Base-by-base conservation (phyloP, 2,113 vertebrate genomes). In the Lagopus leucura region DNA sequence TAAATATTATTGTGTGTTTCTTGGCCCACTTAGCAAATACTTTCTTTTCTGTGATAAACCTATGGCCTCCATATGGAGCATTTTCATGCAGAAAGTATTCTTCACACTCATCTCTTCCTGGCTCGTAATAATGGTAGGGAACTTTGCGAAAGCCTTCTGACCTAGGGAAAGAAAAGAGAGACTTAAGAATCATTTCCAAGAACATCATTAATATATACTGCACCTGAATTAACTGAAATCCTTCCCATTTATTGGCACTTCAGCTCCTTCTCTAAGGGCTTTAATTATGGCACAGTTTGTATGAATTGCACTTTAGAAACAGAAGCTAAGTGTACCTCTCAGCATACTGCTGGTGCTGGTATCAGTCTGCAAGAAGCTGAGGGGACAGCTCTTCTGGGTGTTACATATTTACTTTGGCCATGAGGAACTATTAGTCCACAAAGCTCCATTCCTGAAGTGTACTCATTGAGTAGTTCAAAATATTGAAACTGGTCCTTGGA, bases 11-110 rank as follows among this genome's bases (percentile, higher is more conserved):
- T 75, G 97, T 93, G 93, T 99, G 98, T 25, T 97, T 98, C 97
- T 99, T 99, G 96, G 99, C 98, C 99, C 99, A 99, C 78, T 99
- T 99, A 89, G 98, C 98, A 92, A 99, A 99, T 42, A 99, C 99
- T 15, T 98, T 98, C 95, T 99, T 99, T 96, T 99, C 99, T 0
- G 99, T 99, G 97, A 99, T 99, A 98, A 99, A 99, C 66, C 99
- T 98, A 80, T 99, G 99, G 36, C 99, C 99, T 43, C 99, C 99
- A 11, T 99, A 99, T 3, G 99, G 99, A 82, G 99, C 99, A 17
- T 98, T 99, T 97, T 99, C 99, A 12, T 99, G 99, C 57, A 99
- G 98, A 92, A 98, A 96, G 66, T 99, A 99, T 94, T 99, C 99
- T 2, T 99, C 98, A 82, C 99, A 99, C 87, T 99, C 99, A 38